Base-by-base conservation (phyloP, 2,888 invertebrate genomes). In the Microctonus brassicae region DNA sequence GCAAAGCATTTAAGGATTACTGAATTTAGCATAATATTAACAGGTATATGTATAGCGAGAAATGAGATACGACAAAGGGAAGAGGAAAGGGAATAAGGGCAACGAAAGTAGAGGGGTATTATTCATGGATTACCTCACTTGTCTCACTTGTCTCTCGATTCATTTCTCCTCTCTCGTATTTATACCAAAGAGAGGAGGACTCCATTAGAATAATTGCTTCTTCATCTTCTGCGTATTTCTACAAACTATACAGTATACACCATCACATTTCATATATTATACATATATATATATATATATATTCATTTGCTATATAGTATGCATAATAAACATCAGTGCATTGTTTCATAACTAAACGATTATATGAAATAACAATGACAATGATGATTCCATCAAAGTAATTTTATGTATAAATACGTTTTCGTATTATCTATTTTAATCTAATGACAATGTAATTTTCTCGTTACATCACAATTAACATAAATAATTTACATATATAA, bases 121-220 rank as follows among this genome's bases (percentile, higher is more conserved):
- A 86, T 86, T 86, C 86, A 86, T 85, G 85, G 86, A 86, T 86
- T 86, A 86, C 86, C 84, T 83, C 83, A 86, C 85, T 86, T 86
- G 86, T 85, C 86, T 83, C 82, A 77, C 79, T 81, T 57, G 33
- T 71, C 84, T 47, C 47, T 83, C 84, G 82, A 84, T 84, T 84
- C 84, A 80, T 80, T 82, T 68, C 63, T 65, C 34, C 55, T 11
- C 34, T 17, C 29, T 10, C 22, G 17, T 58, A 24, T 52, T 34
- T 22, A 60, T 24, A 39, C 39, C 62, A 39, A 61, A 52, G 52
- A 69, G 62, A 62, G n/a, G n/a, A n/a, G n/a, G 53, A 84, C 82
- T 84, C 85, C 86, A 86, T 86, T 86, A 86, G 85, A 85, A 86
- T 86, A 86, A 86, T 86, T 86, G 86, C 86, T 86, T 84, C 85